phyloP scores from a whole-genome alignment of 2,888 invertebrate genomes.

The Drosophila helvetica region DNA sequence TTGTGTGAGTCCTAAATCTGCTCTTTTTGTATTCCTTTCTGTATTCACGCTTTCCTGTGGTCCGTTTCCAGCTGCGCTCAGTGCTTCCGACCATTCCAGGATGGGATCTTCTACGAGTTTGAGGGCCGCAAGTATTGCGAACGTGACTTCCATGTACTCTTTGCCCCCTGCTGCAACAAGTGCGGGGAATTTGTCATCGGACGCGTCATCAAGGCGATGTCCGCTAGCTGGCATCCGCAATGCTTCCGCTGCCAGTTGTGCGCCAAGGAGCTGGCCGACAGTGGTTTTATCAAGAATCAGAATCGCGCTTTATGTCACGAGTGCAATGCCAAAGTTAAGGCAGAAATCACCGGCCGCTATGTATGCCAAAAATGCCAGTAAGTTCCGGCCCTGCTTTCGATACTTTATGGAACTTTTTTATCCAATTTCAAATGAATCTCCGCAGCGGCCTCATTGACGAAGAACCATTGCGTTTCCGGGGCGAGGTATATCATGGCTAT shows the following conservation, averaged over 20 bases:
- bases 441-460: conserved; percentile 95
- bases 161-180: conserved; percentile 96
- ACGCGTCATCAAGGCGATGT: conserved; percentile 99
- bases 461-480: conserved; percentile 94
- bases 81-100: conserved; percentile 98
- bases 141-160: conserved; percentile 98
- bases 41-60: background rate
- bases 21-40: background rate
- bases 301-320: conserved; percentile 94
- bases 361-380: conserved; percentile 99
- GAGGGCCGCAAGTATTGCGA: conserved; percentile 99
- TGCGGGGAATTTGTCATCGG: conserved; percentile 98
- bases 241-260: conserved; percentile 99
- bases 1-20: conserved; percentile 91
- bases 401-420: background rate
- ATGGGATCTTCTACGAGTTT: conserved; percentile 99
- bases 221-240: conserved; percentile 98
- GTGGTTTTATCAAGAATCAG: conserved; percentile 97
- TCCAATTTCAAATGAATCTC: background rate
- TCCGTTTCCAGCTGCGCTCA: conserved; percentile 94
- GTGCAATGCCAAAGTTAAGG: conserved; percentile 98
- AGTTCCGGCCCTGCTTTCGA: conserved; percentile 83
- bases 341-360: conserved; percentile 96
- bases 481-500: conserved; percentile 99
- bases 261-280: conserved; percentile 95